A percentile compares a stretch with the other conserved stretches of the same genome.
phyloP scores from a whole-genome alignment of 2,888 invertebrate genomes.

The Drosophila monieri region DNA sequence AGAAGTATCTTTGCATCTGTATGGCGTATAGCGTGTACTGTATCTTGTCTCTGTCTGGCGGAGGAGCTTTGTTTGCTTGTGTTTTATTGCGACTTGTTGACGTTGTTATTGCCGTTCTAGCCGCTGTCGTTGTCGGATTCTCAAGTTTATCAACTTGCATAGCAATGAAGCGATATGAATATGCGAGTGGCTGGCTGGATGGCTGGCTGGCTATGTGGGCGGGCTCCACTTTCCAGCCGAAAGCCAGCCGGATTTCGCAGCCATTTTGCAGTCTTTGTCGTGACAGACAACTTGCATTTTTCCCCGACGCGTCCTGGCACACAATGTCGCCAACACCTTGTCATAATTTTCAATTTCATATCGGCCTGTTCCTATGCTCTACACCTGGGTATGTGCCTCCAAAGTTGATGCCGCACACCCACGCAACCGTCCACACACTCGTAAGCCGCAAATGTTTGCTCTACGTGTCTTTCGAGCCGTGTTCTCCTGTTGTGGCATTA shows the following conservation, averaged over 20 bases:
- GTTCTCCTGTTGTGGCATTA: conserved; percentile 6
- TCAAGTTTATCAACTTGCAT: conserved; percentile 66
- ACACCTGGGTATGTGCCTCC: conserved; percentile 23
- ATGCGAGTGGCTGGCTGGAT: conserved; percentile 34
- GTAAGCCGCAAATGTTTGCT: conserved; percentile 69
- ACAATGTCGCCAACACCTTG: conserved; percentile 19
- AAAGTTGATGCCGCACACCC: conserved; percentile 31
- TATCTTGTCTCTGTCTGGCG: conserved; percentile 15
- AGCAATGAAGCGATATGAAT: conserved; percentile 59
- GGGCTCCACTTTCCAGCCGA: conserved; percentile 7
- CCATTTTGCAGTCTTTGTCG: conserved; percentile 26
- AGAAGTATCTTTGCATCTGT: conserved; percentile 51
- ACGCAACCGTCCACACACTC: not conserved
- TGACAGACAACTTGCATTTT: conserved; percentile 29
- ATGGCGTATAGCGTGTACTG: conserved; percentile 15
- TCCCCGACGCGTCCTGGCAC: not conserved
- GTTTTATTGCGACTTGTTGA: conserved; percentile 64
- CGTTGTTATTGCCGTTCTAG: conserved; percentile 38
- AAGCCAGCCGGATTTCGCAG: conserved; percentile 15
- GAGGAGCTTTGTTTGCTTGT: conserved; percentile 49
- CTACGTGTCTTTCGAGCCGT: conserved; percentile 53
- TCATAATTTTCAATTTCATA: conserved; percentile 39
- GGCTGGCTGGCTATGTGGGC: not conserved
- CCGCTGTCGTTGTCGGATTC: conserved; percentile 48
- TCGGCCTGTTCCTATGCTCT: conserved; percentile 25